These are phyloP conservation scores for Monodelphis domestica DNA, from an alignment of 2,797 vertebrate species.

Conservation along the genomic window DNA sequence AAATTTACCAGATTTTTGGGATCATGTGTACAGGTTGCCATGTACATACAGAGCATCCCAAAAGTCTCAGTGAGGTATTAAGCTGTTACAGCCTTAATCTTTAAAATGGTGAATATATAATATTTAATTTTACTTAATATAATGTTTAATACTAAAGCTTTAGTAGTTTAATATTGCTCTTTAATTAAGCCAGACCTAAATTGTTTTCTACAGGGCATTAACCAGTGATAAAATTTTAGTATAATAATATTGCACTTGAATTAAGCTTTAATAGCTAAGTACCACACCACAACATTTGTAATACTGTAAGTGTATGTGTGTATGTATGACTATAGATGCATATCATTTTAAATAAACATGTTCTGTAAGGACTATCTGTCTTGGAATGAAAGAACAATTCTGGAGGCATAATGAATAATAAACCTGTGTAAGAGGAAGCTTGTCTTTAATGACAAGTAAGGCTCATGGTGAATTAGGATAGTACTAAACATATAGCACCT, in stretches of 20 bases:
- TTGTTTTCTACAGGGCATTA: not conserved
- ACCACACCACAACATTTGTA: not conserved
- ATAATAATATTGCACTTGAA: not conserved
- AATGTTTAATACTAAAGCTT: not conserved
- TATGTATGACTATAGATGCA: no score
- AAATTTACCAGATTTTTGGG: slow-evolving; percentile 40
- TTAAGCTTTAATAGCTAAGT: not conserved
- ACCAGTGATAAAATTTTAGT: not conserved
- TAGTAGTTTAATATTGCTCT: not conserved
- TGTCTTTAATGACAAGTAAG: slow-evolving; percentile 71
- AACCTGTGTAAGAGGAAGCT: slow-evolving; percentile 75
- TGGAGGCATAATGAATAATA: slow-evolving; percentile 79
- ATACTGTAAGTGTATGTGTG: not conserved
- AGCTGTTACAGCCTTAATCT: not conserved
- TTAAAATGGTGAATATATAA: not conserved
- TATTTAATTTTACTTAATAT: not conserved
- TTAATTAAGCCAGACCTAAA: not conserved
- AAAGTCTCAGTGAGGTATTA: not conserved
- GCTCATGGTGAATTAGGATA: slow-evolving; percentile 80
- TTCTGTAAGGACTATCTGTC: slow-evolving; percentile 63
- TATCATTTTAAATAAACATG: not conserved
- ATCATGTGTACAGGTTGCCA: not conserved
- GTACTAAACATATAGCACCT: slow-evolving; percentile 78
- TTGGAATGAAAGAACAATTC: slow-evolving; percentile 73
- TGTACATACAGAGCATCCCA: not conserved